A percentile compares a stretch with the other conserved stretches of the same genome.
Conservation (phyloP, 1,140 invertebrate species). For the Gryllus bimaculatus region DNA sequence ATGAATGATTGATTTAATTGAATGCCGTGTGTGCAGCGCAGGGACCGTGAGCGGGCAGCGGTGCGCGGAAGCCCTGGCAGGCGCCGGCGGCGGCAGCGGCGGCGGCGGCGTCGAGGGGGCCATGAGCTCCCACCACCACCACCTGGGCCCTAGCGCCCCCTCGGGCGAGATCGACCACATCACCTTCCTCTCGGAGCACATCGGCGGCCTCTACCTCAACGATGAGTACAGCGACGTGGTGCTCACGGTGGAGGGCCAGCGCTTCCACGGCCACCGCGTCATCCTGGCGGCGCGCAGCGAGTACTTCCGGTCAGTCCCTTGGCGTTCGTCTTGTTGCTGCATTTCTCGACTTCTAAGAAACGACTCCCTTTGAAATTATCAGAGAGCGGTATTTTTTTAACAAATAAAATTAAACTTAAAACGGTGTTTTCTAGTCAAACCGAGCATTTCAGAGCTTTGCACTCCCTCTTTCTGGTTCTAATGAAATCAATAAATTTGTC, state of each 20-base stretch:
- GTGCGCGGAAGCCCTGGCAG: too few relatives aligned
- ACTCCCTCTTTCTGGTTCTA: too few relatives aligned
- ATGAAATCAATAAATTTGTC: too few relatives aligned
- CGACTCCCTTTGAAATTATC: too few relatives aligned
- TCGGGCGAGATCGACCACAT: conserved; percentile 47
- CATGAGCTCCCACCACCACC: conserved; percentile 42
- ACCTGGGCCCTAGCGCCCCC: conserved; percentile 35
- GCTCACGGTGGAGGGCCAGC: conserved; percentile 73
- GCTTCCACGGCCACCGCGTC: conserved; percentile 79
- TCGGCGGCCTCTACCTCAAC: conserved; percentile 72
- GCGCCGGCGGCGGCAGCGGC: too few relatives aligned
- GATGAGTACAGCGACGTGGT: conserved; percentile 87
- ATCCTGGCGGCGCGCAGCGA: conserved; percentile 88
- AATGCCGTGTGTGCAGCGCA: neutral
- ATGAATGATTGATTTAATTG: neutral
- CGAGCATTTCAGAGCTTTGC: too few relatives aligned
- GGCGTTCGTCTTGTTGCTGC: too few relatives aligned
- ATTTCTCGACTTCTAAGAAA: too few relatives aligned
- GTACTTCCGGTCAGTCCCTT: conserved; percentile 65
- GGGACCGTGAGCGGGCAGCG: too few relatives aligned
- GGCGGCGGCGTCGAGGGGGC: conserved; percentile 6
- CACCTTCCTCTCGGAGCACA: conserved; percentile 56
- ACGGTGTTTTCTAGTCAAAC: too few relatives aligned
- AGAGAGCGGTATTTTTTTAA: too few relatives aligned
- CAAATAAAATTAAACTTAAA: too few relatives aligned